Percentiles rank a stretch among this genome's conserved stretches.
phyloP scores from a whole-genome alignment of 64 coral and sea anemone genomes.

The Astreopora myriophthalma region DNA sequence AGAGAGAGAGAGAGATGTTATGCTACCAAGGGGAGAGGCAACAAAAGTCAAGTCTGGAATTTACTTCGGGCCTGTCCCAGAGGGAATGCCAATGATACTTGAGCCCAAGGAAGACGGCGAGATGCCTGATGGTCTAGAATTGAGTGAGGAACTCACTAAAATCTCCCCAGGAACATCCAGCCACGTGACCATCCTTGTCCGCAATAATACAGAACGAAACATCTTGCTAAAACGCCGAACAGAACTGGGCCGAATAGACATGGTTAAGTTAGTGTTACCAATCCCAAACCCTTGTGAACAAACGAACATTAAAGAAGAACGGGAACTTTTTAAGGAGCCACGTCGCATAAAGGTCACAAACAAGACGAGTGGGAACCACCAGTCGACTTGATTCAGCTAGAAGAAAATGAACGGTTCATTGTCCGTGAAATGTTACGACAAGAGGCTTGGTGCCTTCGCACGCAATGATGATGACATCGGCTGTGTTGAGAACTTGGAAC shows the following conservation, averaged over 20 bases:
- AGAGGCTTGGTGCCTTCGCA: slow-evolving; percentile 53
- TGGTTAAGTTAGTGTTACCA: too few species aligned
- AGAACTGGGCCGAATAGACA: too few species aligned
- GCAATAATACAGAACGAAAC: too few species aligned
- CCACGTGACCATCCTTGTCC: too few species aligned
- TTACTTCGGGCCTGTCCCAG: neutral
- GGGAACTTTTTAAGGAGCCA: too few species aligned
- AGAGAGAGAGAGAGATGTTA: slow-evolving; percentile 35
- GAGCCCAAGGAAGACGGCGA: slow-evolving; percentile 32
- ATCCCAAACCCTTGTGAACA: neutral
- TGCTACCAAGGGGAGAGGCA: slow-evolving; percentile 8
- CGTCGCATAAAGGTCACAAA: neutral
- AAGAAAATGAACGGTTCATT: neutral
- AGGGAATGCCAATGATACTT: slow-evolving; percentile 59
- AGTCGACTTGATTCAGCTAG: slow-evolving; percentile 42
- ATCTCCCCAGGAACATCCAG: too few species aligned
- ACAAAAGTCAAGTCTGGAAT: neutral
- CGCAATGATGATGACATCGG: slow-evolving; percentile 24
- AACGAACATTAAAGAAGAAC: neutral
- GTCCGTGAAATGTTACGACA: slow-evolving; percentile 55
- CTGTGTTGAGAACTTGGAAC: slow-evolving; percentile 47
- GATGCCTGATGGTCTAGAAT: neutral
- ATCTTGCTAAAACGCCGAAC: too few species aligned
- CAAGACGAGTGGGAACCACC: neutral
- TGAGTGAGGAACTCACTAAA: neutral